Percentiles rank a stretch among this genome's conserved stretches.
Evolutionary conservation across 2,888 invertebrate genomes (phyloP).

Genomic region (Latheticus oryzae): DNA sequence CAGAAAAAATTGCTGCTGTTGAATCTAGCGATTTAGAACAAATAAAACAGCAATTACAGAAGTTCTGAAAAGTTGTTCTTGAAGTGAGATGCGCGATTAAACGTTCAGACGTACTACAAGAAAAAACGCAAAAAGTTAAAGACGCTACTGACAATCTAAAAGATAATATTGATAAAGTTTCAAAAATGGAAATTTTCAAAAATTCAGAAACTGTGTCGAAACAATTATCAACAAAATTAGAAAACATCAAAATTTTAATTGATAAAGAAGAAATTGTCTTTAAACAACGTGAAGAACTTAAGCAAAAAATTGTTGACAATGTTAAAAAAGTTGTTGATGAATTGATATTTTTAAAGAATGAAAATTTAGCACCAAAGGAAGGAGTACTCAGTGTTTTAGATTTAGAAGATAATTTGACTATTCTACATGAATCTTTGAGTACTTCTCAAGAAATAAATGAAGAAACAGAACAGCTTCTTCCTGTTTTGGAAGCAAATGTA

Average conservation of each 20-base stretch:
- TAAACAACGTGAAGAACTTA: background rate
- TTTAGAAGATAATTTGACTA: conserved; percentile 24
- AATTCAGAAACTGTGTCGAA: conserved; percentile 35
- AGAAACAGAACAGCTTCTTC: background rate
- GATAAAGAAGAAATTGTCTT: background rate
- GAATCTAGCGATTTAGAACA: conserved; percentile 1
- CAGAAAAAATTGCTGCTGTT: conserved; percentile 12
- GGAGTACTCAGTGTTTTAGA: conserved; percentile 47
- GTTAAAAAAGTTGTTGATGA: conserved; percentile 15
- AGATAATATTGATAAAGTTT: conserved; percentile 35
- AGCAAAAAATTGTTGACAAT: conserved; percentile 7
- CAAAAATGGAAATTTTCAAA: conserved; percentile 34
- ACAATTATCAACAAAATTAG: conserved; percentile 35
- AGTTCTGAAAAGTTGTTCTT: conserved; percentile 39
- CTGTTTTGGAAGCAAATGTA: conserved; percentile 17
- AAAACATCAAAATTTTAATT: conserved; percentile 8
- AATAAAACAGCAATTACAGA: conserved; percentile 46
- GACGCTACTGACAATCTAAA: conserved; percentile 41
- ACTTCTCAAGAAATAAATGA: conserved; percentile 1
- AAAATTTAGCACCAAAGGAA: conserved; percentile 44
- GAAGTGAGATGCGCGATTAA: conserved; percentile 27
- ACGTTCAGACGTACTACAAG: conserved; percentile 29
- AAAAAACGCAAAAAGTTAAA: conserved; percentile 41
- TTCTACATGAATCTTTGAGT: conserved; percentile 14
- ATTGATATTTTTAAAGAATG: conserved; percentile 36